phyloP scores from a whole-genome alignment of 35 echinoderm and acorn worm species.

The Apostichopus californicus region DNA sequence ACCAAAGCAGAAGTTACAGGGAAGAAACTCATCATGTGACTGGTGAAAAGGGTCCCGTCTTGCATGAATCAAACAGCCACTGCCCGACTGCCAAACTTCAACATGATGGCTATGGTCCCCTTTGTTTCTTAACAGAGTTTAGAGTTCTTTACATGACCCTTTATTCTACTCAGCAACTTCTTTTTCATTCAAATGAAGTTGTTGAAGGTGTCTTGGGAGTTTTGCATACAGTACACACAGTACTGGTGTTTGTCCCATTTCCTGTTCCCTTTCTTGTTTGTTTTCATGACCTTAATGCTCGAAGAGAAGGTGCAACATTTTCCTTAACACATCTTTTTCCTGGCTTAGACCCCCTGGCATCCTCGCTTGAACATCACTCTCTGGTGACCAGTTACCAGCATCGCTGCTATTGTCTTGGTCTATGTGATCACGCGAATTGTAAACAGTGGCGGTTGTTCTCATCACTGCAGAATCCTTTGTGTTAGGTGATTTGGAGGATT shows the following conservation, averaged over 20 bases:
- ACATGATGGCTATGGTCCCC: constrained; percentile 67
- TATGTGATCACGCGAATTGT: no score
- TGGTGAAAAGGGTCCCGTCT: background rate
- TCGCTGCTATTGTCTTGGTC: no score
- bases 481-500: no score
- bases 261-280: constrained; percentile 29
- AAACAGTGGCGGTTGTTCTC: no score
- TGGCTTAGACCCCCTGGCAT: no score
- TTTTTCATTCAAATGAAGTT: constrained; percentile 41
- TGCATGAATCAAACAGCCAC: background rate
- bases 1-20: background rate
- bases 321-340: no score
- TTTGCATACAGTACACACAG: constrained; percentile 61
- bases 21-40: background rate
- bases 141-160: constrained; percentile 32
- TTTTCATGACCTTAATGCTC: background rate
- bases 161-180: constrained; percentile 41
- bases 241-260: constrained; percentile 65
- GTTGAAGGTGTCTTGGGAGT: constrained; percentile 44
- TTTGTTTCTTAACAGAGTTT: constrained; percentile 42
- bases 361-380: no score
- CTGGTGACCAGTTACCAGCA: no score
- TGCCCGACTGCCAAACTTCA: background rate
- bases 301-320: background rate
- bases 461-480: no score